Evolutionary conservation across 2,888 invertebrate species (phyloP).

Genomic region (Hoplodrina ambigua): DNA sequence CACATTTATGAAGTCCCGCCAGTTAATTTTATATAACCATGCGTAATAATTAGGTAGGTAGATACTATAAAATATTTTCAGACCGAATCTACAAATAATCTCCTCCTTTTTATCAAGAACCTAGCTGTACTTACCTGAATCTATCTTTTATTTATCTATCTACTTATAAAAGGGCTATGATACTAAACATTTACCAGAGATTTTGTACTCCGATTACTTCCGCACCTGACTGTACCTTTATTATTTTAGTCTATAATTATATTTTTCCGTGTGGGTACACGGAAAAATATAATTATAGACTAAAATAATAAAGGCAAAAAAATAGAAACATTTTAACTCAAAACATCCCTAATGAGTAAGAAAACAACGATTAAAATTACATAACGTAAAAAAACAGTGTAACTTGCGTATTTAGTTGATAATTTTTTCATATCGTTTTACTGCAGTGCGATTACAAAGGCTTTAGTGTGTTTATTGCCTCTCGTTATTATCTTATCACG

Average conservation of each 20-base stretch:
- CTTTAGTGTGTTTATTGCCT: conserved; percentile 25
- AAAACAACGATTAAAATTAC: conserved; percentile 21
- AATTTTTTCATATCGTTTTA: conserved; percentile 33
- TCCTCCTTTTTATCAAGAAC: no score
- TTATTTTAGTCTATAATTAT: no score
- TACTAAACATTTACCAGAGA: neutral
- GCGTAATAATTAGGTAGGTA: no score
- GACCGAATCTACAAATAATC: no score
- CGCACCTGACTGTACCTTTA: conserved; percentile 9
- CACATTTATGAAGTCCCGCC: neutral
- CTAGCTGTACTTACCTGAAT: no score
- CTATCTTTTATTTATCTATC: no score
- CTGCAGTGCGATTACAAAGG: conserved; percentile 16
- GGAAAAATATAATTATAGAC: conserved; percentile 7
- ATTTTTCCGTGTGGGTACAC: no score
- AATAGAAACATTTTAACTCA: neutral
- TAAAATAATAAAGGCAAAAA: neutral
- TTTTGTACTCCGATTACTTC: conserved; percentile 1
- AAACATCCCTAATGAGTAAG: conserved; percentile 3
- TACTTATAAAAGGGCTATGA: no score
- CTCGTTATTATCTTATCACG: conserved; percentile 13
- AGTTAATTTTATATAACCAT: neutral
- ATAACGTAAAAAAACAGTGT: neutral
- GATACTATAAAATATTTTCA: no score
- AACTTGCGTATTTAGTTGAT: conserved; percentile 10